Conservation (phyloP, 2,888 invertebrate genomes). For the Lasioglossum leucozonium region DNA sequence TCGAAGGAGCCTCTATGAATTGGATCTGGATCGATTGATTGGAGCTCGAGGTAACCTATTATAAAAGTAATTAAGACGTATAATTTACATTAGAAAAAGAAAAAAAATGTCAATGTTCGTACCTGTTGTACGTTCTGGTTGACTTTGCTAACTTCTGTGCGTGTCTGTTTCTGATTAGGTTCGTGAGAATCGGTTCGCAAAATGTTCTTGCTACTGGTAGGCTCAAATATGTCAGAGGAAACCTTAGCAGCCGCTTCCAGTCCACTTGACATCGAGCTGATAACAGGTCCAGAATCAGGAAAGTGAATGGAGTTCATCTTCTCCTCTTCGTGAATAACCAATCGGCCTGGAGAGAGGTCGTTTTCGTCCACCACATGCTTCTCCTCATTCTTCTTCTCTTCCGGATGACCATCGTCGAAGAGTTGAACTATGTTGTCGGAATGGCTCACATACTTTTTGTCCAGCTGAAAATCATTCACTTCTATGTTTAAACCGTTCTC, state of each 20-base stretch:
- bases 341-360: neutral
- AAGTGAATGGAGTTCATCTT: neutral
- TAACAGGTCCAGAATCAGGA: constrained; percentile 4
- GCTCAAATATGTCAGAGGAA: constrained; percentile 22
- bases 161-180: constrained; percentile 2
- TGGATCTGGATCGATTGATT: constrained; percentile 37
- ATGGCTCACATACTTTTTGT: neutral
- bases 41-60: constrained; percentile 59
- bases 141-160: neutral
- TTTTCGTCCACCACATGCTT: constrained; percentile 18
- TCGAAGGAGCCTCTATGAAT: neutral
- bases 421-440: neutral
- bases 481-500: constrained; percentile 2
- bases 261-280: constrained; percentile 17
- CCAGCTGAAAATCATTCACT: neutral
- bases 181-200: neutral
- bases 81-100: neutral
- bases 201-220: neutral
- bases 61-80: neutral
- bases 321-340: constrained; percentile 16
- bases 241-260: constrained; percentile 1
- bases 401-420: neutral
- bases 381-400: constrained; percentile 24
- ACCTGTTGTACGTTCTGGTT: constrained; percentile 47
- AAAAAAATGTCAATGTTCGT: neutral